A percentile compares a stretch with the other conserved stretches of the same genome.
These are phyloP conservation scores for Athene cunicularia DNA, from an alignment of 2,113 vertebrate species.

Conservation along the genomic window DNA sequence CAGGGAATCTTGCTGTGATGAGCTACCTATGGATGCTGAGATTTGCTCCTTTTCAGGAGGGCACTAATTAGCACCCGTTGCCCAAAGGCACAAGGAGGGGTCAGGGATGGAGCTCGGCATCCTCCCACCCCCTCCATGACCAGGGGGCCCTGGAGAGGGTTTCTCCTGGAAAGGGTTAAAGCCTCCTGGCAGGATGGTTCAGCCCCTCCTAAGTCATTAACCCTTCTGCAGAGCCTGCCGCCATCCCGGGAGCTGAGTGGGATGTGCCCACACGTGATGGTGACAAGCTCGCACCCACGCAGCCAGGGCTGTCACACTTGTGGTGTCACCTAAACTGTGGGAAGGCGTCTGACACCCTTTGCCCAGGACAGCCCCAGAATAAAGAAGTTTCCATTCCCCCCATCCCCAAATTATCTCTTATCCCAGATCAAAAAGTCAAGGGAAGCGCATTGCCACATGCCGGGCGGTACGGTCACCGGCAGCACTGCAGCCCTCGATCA, in stretches of 20 bases:
- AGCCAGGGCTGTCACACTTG: not conserved
- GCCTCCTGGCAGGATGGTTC: not conserved
- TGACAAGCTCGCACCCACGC: not conserved
- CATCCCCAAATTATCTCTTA: not conserved
- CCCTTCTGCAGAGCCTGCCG: not conserved
- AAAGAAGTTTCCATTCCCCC: not conserved
- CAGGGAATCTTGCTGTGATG: not conserved
- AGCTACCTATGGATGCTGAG: not conserved
- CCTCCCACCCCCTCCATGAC: not conserved
- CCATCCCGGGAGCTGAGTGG: not conserved
- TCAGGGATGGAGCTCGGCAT: not conserved
- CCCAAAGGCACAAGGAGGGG: not conserved
- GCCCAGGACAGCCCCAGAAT: not conserved
- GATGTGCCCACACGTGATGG: not conserved
- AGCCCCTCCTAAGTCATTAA: not conserved
- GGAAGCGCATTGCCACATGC: accelerated
- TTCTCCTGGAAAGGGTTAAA: not conserved
- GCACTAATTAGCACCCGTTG: not conserved
- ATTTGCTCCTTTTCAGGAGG: not conserved
- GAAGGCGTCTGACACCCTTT: not conserved
- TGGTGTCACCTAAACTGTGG: not conserved
- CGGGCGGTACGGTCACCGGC: accelerated
- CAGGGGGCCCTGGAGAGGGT: not conserved
- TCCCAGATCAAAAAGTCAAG: not conserved
- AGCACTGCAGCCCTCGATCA: not conserved